A percentile compares a stretch with the other conserved stretches of the same genome.
Evolutionary conservation across 64 coral and sea anemone species (phyloP).

Genomic region (Trachythela sp.): DNA sequence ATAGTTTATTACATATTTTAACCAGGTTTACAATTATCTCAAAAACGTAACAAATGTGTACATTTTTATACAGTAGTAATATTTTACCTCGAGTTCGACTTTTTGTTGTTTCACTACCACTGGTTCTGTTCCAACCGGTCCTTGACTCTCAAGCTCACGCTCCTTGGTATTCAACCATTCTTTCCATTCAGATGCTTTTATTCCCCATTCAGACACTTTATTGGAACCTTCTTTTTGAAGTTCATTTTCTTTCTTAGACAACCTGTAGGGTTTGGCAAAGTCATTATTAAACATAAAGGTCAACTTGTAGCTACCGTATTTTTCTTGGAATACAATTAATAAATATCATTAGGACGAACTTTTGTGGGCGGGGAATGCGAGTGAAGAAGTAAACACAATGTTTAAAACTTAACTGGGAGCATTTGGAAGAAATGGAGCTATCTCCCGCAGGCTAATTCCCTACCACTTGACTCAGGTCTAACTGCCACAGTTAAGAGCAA

Average conservation of each 20-base stretch:
- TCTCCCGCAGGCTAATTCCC: too few species aligned
- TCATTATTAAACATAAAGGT: not conserved
- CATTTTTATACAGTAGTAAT: not conserved
- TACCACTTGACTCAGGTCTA: too few species aligned
- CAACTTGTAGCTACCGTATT: not conserved
- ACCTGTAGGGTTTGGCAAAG: not conserved
- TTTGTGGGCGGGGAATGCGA: too few species aligned
- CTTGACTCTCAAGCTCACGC: not conserved
- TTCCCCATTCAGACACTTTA: not conserved
- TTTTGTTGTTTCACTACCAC: not conserved
- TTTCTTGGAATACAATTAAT: not conserved
- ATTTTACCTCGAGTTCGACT: not conserved
- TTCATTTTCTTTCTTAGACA: not conserved
- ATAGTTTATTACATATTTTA: too few species aligned
- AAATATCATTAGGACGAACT: too few species aligned
- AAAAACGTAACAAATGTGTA: too few species aligned
- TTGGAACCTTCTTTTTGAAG: not conserved
- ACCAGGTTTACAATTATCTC: too few species aligned
- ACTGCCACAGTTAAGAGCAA: too few species aligned
- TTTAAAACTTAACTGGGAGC: too few species aligned
- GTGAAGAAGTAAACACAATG: too few species aligned
- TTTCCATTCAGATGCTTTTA: not conserved
- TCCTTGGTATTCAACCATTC: not conserved
- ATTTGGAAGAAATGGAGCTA: too few species aligned
- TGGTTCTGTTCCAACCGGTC: not conserved